Evolutionary conservation across 1,140 invertebrate species (phyloP), one percentile per base, ranked within the genome.

Genomic region (Diorhabda carinulata): DNA sequence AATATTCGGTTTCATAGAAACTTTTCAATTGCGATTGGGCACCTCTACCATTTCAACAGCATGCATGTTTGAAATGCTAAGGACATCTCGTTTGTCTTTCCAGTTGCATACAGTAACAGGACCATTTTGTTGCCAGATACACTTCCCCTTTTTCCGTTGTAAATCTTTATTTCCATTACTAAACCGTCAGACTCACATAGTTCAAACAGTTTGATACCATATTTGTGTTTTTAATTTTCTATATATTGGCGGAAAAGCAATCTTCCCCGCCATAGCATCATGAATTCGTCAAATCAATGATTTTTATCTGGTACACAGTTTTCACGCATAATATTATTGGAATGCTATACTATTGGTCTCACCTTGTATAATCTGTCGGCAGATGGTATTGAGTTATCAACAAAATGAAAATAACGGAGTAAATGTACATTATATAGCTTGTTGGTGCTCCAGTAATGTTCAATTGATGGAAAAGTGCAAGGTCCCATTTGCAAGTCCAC

Each of bases 231-330:
- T 25, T 25, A 25, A 61, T 73, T 71, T 73, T 75, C 75, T 61
- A 74, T 73, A 67, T 80, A 78, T 61, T 80, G 78, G 6, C 71
- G 59, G 60, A 76, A 79, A 73, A 67, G 57, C 40, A 80, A 70
- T 64, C 77, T 67, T 43, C 79, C 77, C 60, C 74, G 67, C 63
- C 74, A 80, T 7, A 77, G 75, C 40, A 80, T 64, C 63, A 81
- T 72, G n/a, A 74, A 78, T 72, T 82, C 79, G 71, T 82, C 79
- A 47, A 82, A 69, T 47, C 71, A 77, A 41, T 82, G 62, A 41
- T 78, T 74, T 78, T 78, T 68, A 45, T 68, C 72, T 69, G 73
- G 68, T 71, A 70, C 72, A 70, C 78, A 79, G 57, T 76, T 70
- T 65, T 64, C 61, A 57, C 62, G 45, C 57, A 70, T 70, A 61